Conservation (phyloP, 1,140 invertebrate species). For the Drosophila sulfurigaster region DNA sequence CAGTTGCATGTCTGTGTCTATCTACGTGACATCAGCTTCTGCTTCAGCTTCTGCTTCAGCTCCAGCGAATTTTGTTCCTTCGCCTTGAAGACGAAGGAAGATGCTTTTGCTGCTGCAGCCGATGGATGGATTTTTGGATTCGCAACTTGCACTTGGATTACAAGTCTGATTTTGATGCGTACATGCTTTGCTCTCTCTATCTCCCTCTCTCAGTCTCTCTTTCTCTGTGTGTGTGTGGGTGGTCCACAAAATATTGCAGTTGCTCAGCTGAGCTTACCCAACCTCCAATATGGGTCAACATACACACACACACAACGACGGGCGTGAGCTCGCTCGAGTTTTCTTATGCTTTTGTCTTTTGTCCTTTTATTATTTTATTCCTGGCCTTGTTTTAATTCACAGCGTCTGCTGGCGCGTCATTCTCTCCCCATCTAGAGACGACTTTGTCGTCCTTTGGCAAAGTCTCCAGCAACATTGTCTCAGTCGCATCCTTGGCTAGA, state of each 20-base stretch:
- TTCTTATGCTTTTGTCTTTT: conserved; percentile 82
- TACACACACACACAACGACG: conserved; percentile 15
- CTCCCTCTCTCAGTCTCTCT: too few species aligned
- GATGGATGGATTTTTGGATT: conserved; percentile 82
- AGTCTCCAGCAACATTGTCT: conserved; percentile 70
- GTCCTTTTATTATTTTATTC: conserved; percentile 83
- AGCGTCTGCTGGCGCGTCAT: conserved; percentile 80
- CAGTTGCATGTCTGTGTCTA: conserved; percentile 82
- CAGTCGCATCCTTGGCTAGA: conserved; percentile 70
- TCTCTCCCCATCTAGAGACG: conserved; percentile 37
- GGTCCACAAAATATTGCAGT: conserved; percentile 42
- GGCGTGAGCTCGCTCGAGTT: conserved; percentile 64
- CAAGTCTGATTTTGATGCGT: conserved; percentile 84
- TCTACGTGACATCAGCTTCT: conserved; percentile 84
- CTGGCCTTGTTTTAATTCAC: conserved; percentile 83
- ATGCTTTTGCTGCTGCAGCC: conserved; percentile 7
- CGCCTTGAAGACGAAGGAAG: conserved; percentile 20
- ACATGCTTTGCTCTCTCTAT: conserved; percentile 55
- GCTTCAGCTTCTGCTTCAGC: conserved; percentile 20
- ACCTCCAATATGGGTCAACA: conserved; percentile 66
- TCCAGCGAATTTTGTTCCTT: conserved; percentile 50
- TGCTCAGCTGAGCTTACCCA: conserved; percentile 28
- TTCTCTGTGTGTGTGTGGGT: neutral
- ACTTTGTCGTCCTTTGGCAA: conserved; percentile 48
- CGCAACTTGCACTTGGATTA: conserved; percentile 83